Evolutionary conservation across 2,888 invertebrate species (phyloP).

Genomic region (Dryocosmus kuriphilus): DNA sequence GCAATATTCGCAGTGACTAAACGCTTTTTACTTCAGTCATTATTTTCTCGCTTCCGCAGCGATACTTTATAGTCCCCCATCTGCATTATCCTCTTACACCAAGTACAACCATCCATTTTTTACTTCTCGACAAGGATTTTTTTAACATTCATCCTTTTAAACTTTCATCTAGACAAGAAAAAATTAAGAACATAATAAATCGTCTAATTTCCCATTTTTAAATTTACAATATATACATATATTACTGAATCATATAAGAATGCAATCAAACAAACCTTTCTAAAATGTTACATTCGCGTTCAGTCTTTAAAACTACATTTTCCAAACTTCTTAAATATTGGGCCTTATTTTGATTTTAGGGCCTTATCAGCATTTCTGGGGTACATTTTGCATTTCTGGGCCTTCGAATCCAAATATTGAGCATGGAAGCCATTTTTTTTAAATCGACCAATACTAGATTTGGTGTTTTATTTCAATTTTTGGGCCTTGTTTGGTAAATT

Average conservation of each 20-base stretch:
- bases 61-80: slow-evolving; percentile 6
- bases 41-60: slow-evolving; percentile 27
- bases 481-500: neutral
- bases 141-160: neutral
- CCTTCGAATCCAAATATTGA: neutral
- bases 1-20: slow-evolving; percentile 35
- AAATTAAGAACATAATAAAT: neutral
- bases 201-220: neutral
- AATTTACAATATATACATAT: neutral
- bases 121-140: neutral
- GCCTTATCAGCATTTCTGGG: neutral
- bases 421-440: too few species aligned
- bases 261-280: too few species aligned
- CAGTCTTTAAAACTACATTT: neutral
- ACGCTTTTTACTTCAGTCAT: slow-evolving; percentile 34
- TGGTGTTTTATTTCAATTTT: neutral
- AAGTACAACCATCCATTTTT: neutral
- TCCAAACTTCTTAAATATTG: neutral
- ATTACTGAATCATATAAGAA: too few species aligned
- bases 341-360: neutral
- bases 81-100: slow-evolving; percentile 18
- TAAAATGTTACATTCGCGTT: neutral
- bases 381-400: neutral
- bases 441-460: neutral
- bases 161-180: neutral